Conservation (phyloP, 2,888 invertebrate species). For the Mactromeris polynyma region DNA sequence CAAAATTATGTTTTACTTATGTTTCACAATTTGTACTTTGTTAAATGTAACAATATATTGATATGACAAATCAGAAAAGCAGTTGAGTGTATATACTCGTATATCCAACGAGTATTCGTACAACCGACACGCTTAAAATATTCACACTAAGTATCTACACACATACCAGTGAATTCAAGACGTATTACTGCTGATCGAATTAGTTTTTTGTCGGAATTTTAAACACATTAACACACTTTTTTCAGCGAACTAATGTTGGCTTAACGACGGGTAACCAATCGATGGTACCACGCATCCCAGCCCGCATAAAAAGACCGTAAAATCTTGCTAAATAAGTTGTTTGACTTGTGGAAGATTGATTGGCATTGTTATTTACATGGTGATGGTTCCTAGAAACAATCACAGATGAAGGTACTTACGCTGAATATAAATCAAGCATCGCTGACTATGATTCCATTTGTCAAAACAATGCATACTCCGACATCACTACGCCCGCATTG, state of each 20-base stretch:
- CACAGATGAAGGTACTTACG: not conserved
- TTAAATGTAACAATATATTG: no score
- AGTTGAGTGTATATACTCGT: no score
- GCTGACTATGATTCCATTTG: not conserved
- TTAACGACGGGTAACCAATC: slow-evolving; percentile 6
- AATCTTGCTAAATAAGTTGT: slow-evolving; percentile 7
- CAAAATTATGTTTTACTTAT: no score
- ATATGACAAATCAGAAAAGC: no score
- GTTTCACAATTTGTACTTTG: no score
- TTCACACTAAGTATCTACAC: not conserved
- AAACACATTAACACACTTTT: not conserved
- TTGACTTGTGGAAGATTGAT: not conserved
- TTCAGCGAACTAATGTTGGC: not conserved
- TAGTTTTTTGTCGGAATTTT: not conserved
- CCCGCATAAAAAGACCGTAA: slow-evolving; percentile 15
- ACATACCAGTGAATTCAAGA: not conserved
- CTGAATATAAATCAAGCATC: not conserved
- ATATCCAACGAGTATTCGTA: no score
- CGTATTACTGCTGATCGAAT: not conserved
- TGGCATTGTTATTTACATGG: not conserved
- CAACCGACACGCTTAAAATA: no score
- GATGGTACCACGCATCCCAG: not conserved
- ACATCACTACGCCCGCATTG: not conserved
- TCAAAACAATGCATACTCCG: not conserved
- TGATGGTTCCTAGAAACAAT: not conserved